Evolutionary conservation across 2,888 invertebrate genomes (phyloP).

Genomic region (Plebejus melissa): DNA sequence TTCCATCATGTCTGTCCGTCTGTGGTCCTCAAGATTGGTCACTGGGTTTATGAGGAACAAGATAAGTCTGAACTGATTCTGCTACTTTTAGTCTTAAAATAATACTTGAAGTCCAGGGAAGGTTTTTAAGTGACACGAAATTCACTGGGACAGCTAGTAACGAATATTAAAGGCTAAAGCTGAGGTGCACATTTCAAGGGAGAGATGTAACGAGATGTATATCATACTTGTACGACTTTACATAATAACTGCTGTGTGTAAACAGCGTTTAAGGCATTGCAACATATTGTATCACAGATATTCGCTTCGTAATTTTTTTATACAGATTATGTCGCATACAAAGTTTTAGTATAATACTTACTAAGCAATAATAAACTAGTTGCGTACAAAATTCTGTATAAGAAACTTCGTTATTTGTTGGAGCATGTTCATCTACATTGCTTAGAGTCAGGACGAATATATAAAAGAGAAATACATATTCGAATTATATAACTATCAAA

Average conservation of each 20-base stretch:
- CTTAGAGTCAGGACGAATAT: neutral
- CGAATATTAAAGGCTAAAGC: neutral
- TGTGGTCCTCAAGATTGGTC: neutral
- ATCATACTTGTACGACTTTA: neutral
- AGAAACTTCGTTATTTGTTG: neutral
- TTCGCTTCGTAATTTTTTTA: neutral
- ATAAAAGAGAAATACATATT: neutral
- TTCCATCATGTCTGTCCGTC: neutral
- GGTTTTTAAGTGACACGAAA: too few species aligned
- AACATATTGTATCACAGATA: constrained; percentile 1
- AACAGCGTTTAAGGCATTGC: neutral
- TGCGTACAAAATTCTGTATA: neutral
- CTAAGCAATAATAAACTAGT: neutral
- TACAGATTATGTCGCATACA: neutral
- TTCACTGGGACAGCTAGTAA: neutral
- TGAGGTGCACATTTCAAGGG: too few species aligned
- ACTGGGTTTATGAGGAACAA: neutral
- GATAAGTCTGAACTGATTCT: neutral
- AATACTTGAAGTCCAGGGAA: too few species aligned
- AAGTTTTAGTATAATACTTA: neutral
- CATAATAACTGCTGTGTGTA: too few species aligned
- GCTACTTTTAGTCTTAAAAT: too few species aligned
- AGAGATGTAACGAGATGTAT: neutral
- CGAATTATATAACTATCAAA: neutral
- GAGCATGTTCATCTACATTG: neutral